Evolutionary conservation across 2,113 vertebrate species (phyloP).

Genomic region (Pterocles gutturalis): DNA sequence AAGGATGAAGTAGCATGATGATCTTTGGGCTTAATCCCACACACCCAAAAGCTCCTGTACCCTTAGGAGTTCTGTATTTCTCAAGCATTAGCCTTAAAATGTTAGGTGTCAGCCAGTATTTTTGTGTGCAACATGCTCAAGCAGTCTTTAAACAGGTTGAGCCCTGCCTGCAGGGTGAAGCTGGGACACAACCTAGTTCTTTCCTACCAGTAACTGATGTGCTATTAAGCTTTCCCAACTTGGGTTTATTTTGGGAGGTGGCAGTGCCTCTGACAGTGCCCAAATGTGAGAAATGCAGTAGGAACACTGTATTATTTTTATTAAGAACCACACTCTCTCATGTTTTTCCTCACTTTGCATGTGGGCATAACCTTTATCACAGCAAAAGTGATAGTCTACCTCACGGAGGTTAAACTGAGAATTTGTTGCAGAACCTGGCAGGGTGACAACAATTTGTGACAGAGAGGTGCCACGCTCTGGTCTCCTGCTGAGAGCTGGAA

Average conservation of each 20-base stretch:
- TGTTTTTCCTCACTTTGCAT: not conserved
- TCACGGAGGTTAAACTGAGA: not conserved
- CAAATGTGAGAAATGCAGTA: not conserved
- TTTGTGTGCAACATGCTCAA: not conserved
- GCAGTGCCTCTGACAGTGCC: not conserved
- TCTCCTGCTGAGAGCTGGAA: not conserved
- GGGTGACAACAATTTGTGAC: not conserved
- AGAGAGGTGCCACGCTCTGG: not conserved
- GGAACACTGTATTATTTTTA: not conserved
- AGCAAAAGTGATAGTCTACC: not conserved
- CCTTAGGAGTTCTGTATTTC: not conserved
- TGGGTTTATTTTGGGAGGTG: not conserved
- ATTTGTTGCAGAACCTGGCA: not conserved
- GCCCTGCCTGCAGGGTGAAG: not conserved
- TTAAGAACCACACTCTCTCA: rapidly evolving
- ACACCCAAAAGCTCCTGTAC: not conserved
- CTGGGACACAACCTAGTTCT: not conserved
- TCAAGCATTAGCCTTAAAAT: not conserved
- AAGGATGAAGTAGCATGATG: not conserved
- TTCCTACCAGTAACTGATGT: not conserved
- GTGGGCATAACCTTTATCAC: not conserved
- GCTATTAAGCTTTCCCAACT: not conserved
- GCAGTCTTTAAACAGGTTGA: not conserved
- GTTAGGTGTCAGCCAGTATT: not conserved
- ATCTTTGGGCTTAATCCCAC: not conserved